phyloP scores from a whole-genome alignment of 2,888 invertebrate genomes.

The Drosophila ustulata region DNA sequence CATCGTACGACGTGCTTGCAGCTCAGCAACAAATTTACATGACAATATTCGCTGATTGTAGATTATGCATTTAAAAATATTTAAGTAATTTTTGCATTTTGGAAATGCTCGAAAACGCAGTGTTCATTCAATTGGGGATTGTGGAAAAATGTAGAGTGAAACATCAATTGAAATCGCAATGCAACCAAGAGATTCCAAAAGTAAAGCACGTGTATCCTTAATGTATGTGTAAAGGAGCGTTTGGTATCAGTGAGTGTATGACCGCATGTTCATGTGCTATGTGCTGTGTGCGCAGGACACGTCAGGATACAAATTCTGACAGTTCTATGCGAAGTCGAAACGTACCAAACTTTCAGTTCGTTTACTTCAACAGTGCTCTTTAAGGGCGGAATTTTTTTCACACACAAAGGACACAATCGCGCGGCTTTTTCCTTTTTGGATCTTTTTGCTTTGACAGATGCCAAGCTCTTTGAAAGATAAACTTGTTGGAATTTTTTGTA shows the following conservation, averaged over 20 bases:
- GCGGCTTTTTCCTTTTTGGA: slow-evolving; percentile 34
- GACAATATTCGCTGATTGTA: slow-evolving; percentile 41
- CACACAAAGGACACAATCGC: slow-evolving; percentile 31
- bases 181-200: slow-evolving; percentile 26
- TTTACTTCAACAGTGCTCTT: slow-evolving; percentile 59
- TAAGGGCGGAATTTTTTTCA: slow-evolving; percentile 73
- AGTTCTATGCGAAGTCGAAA: slow-evolving; percentile 37
- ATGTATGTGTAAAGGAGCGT: slow-evolving; percentile 15
- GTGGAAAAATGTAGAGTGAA: slow-evolving; percentile 5
- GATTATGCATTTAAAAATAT: slow-evolving; percentile 26
- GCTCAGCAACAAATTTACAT: slow-evolving; percentile 42
- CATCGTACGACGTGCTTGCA: slow-evolving; percentile 56
- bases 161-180: slow-evolving; percentile 17
- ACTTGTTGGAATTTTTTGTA: slow-evolving; percentile 48
- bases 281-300: slow-evolving; percentile 75
- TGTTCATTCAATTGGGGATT: slow-evolving; percentile 16
- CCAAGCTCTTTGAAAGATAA: slow-evolving; percentile 16
- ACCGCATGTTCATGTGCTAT: slow-evolving; percentile 27
- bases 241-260: slow-evolving; percentile 22
- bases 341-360: slow-evolving; percentile 75
- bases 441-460: slow-evolving; percentile 21
- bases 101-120: slow-evolving; percentile 58
- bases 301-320: slow-evolving; percentile 59
- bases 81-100: slow-evolving; percentile 3
- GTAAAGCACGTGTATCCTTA: slow-evolving; percentile 67